These are phyloP conservation scores for Acanthaster planci DNA, from an alignment of 35 echinoderm and acorn worm species.

Conservation along the genomic window DNA sequence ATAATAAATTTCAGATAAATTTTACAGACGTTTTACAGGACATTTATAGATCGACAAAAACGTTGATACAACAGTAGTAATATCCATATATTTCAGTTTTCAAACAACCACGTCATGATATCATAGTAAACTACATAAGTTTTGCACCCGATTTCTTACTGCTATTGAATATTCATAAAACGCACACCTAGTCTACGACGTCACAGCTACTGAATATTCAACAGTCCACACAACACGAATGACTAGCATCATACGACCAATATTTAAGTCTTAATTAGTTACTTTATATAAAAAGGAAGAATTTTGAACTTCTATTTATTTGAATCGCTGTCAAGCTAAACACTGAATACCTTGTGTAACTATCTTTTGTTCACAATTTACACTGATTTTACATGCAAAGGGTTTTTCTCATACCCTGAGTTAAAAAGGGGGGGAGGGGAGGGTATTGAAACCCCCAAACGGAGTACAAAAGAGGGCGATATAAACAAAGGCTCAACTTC, in stretches of 20 bases:
- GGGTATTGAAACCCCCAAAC: too few species aligned
- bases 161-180: constrained; percentile 25
- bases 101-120: constrained; percentile 29
- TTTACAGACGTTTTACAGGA: constrained; percentile 9
- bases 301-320: not conserved
- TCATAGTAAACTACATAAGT: constrained; percentile 21
- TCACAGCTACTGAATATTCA: constrained; percentile 21
- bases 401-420: too few species aligned
- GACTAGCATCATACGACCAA: constrained; percentile 6
- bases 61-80: constrained; percentile 19
- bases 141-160: constrained; percentile 21
- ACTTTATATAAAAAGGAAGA: not conserved
- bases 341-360: too few species aligned
- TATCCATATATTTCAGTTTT: constrained; percentile 32
- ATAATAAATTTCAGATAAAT: constrained; percentile 35
- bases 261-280: not conserved
- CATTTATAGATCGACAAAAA: not conserved
- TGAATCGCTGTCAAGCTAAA: too few species aligned
- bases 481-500: too few species aligned
- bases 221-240: constrained; percentile 19
- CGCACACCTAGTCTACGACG: constrained; percentile 15
- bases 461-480: too few species aligned
- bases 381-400: too few species aligned
- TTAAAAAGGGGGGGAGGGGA: too few species aligned
- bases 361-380: too few species aligned